These are phyloP conservation scores for Sebastes hubbsi DNA, from an alignment of 2,797 vertebrate species.

Conservation along the genomic window DNA sequence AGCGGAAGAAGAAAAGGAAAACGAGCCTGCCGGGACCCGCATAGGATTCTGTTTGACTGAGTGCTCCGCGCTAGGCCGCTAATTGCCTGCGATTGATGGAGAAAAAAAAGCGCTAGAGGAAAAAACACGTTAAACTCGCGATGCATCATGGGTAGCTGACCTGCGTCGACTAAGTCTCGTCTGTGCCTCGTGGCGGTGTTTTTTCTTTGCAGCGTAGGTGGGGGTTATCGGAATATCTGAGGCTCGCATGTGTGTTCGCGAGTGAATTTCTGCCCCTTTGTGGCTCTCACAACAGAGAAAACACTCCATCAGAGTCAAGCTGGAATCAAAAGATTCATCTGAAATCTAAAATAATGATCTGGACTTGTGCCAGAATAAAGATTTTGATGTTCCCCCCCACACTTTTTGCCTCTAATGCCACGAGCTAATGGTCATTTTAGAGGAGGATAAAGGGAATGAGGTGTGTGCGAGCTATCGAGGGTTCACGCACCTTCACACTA, in stretches of 20 bases:
- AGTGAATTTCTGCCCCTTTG: not conserved
- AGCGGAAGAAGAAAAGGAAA: conserved; percentile 13
- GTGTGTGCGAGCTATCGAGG: not conserved
- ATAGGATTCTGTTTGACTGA: conserved; percentile 48
- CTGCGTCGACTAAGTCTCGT: conserved; percentile 29
- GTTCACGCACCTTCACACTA: not conserved
- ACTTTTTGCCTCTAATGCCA: not conserved
- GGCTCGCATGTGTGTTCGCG: not conserved
- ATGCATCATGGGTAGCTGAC: conserved; percentile 60
- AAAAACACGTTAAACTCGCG: conserved; percentile 35
- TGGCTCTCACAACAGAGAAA: conserved; percentile 9
- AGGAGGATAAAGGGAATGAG: not conserved
- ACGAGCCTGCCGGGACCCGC: conserved; percentile 12
- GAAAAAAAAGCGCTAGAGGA: conserved; percentile 48
- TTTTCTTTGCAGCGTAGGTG: conserved; percentile 2
- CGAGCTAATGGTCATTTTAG: not conserved
- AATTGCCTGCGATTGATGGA: conserved; percentile 68
- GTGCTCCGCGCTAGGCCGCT: conserved; percentile 24
- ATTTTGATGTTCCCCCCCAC: not conserved
- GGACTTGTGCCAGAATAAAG: not conserved
- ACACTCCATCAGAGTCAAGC: conserved; percentile 17
- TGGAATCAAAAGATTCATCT: conserved; percentile 29
- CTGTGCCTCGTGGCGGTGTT: conserved; percentile 35
- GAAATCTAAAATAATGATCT: conserved; percentile 52
- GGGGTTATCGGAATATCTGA: conserved; percentile 33